Evolutionary conservation across 2,888 invertebrate species (phyloP), one percentile per base, ranked within the genome.

Genomic region (Leucophenga montana): DNA sequence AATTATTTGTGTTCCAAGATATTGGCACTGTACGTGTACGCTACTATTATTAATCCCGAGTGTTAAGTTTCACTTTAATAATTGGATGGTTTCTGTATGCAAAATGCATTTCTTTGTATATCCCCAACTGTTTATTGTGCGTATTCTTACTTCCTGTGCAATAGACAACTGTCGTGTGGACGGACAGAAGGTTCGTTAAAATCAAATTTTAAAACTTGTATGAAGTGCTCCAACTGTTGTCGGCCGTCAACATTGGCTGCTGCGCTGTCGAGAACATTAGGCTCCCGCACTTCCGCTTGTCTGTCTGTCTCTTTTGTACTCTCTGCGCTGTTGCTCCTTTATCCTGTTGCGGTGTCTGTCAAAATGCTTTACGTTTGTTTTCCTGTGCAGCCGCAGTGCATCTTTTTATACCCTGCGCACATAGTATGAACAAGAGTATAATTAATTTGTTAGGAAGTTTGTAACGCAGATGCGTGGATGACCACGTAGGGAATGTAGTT

Each of bases 221-320:
- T 66, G 59, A 66, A 66, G 53, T 56, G 59, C 50, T 39, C 50
- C 66, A 66, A 69, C 69, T 69, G 65, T 39, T 61, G 46, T 48
- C 62, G 20, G n/a, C n/a, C 22, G 9, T 27, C 46, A 33, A 14
- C 33, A 56, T 33, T 54, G 27, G n/a, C 65, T 50, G 50, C 50
- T 27, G 18, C 50, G 46, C 46, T 16, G 14, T 33, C 39, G 8
- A 39, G 39, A 39, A 64, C 48, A 64, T 22, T 20, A 48, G 59
- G 18, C 53, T 69, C 66, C 59, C 16, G 53, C 39, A 59, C 50
- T 66, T 69, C 66, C 69, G 66, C 4, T 57, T 48, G 18, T 56
- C 18, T 33, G 27, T 33, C 3, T 33, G n/a, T 9, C 5, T 16
- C 2, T 59, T 22, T 22, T 57, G 11, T 22, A 27, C n/a, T n/a